Conservation (phyloP, 2,113 vertebrate species). For the Leptobrachium ailaonicum region DNA sequence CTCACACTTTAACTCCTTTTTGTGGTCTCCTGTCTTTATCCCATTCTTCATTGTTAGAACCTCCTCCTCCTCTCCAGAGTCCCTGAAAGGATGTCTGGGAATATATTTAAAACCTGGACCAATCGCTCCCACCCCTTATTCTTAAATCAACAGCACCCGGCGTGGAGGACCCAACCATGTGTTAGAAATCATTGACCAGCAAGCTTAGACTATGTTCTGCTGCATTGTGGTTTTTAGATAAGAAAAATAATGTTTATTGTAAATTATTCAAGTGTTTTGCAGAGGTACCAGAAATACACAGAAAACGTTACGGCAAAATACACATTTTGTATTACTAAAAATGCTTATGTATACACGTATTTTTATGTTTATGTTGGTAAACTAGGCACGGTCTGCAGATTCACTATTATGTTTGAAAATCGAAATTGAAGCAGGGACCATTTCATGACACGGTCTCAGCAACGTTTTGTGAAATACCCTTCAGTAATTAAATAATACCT, state of each 20-base stretch:
- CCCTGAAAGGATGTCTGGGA: conserved; percentile 71
- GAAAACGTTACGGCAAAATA: too few species aligned
- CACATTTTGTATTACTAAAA: too few species aligned
- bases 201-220: not conserved
- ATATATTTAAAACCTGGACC: conserved; percentile 65
- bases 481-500: too few species aligned
- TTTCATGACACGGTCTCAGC: too few species aligned
- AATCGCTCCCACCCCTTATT: conserved; percentile 38
- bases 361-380: too few species aligned
- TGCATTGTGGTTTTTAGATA: not conserved
- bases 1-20: conserved; percentile 75
- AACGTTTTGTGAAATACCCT: too few species aligned
- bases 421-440: too few species aligned
- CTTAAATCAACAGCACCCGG: conserved; percentile 22
- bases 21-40: conserved; percentile 71
- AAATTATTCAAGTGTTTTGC: conserved; percentile 46
- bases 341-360: too few species aligned
- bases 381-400: too few species aligned
- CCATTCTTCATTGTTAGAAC: conserved; percentile 67
- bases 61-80: conserved; percentile 60
- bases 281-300: too few species aligned
- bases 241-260: too few species aligned
- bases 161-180: conserved; percentile 15
- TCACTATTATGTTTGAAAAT: too few species aligned
- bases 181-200: not conserved